These are phyloP conservation scores for Hydrophis major DNA, from an alignment of 2,797 vertebrate genomes.

Conservation along the genomic window DNA sequence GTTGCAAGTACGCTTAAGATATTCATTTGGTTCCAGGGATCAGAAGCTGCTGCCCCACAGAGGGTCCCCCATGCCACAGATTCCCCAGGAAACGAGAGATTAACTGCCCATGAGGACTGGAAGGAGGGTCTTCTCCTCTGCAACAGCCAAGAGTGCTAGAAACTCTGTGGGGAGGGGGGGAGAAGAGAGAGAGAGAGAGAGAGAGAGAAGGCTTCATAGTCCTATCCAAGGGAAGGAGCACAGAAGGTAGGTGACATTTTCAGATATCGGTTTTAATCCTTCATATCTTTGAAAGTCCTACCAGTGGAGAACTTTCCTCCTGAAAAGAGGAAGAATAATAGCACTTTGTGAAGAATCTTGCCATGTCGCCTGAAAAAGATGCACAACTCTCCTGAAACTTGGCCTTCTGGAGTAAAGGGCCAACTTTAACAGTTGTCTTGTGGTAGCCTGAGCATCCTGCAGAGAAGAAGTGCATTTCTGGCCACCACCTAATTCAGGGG, in stretches of 20 bases:
- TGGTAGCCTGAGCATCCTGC: background rate
- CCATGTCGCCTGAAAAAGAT: background rate
- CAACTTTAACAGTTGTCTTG: background rate
- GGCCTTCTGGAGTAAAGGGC: background rate
- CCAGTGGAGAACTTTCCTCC: background rate
- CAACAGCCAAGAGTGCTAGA: background rate
- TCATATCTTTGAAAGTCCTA: background rate
- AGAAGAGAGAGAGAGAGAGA: too few species aligned
- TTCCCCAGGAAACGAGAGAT: background rate
- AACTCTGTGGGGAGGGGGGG: too few species aligned
- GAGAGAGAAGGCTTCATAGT: background rate
- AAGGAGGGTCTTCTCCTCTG: background rate
- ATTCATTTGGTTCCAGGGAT: too few species aligned
- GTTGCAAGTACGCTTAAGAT: background rate
- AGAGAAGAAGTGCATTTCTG: background rate
- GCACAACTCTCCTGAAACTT: background rate
- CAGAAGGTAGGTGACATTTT: background rate
- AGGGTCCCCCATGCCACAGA: background rate
- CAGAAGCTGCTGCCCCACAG: background rate
- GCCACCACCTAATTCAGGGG: background rate
- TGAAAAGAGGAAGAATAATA: background rate
- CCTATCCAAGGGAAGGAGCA: background rate
- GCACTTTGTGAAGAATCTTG: background rate
- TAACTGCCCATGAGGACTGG: background rate
- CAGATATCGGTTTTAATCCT: background rate